Percentiles rank a stretch among this genome's conserved stretches.
Conservation (phyloP, 2,113 vertebrate species). For the Centrocercus urophasianus region DNA sequence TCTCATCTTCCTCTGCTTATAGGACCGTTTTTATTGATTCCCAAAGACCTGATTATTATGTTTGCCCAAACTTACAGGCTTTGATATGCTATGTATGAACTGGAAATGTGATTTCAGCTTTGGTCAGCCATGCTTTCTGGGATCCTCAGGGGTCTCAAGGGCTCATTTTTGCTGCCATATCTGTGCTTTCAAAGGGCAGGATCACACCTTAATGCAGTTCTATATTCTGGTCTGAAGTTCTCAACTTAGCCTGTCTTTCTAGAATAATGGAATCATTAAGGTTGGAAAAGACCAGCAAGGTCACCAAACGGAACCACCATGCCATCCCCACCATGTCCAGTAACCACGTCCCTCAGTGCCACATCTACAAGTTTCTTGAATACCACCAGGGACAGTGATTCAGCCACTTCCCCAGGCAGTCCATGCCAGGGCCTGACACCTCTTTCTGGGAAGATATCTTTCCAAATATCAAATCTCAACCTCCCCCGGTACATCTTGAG, state of each 20-base stretch:
- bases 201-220: not conserved
- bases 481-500: no score
- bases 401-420: no score
- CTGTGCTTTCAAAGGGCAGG: not conserved
- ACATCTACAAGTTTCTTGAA: no score
- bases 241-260: not conserved
- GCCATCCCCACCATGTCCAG: no score
- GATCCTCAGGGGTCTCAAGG: accelerated
- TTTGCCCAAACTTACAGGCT: not conserved
- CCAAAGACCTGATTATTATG: not conserved
- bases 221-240: not conserved
- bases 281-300: no score
- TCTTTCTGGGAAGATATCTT: no score
- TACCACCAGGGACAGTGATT: no score
- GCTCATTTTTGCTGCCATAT: not conserved
- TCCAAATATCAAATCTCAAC: no score
- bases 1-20: accelerated
- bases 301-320: no score
- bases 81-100: not conserved
- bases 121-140: not conserved
- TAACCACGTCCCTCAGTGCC: no score
- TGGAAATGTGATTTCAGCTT: not conserved
- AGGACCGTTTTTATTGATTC: accelerated
- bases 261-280: no score
- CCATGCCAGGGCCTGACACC: no score